Evolutionary conservation across 2,888 invertebrate genomes (phyloP).

Genomic region (Acleris emargana): DNA sequence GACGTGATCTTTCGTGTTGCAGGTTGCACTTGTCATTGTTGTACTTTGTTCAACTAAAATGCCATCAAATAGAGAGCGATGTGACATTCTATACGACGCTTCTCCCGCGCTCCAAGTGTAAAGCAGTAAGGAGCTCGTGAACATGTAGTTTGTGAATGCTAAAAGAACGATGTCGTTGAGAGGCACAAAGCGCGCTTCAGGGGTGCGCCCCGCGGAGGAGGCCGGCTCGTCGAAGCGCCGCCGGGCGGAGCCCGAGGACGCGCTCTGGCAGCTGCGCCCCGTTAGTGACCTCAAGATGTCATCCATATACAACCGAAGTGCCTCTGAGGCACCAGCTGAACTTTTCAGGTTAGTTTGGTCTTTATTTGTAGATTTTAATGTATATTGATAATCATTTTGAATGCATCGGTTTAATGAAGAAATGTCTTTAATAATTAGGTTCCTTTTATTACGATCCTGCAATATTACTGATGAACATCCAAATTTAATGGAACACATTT

Average conservation of each 20-base stretch:
- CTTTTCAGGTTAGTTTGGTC: slow-evolving; percentile 85
- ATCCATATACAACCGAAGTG: slow-evolving; percentile 93
- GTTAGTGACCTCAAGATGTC: slow-evolving; percentile 94
- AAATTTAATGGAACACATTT: no score
- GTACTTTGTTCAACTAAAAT: slow-evolving; percentile 64
- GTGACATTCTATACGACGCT: slow-evolving; percentile 80
- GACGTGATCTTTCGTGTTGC: slow-evolving; percentile 46
- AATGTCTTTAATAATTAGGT: no score
- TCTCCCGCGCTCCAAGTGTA: slow-evolving; percentile 79
- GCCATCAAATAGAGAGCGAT: slow-evolving; percentile 75
- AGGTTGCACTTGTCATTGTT: slow-evolving; percentile 58
- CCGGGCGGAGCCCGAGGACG: slow-evolving; percentile 74
- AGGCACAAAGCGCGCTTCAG: slow-evolving; percentile 77
- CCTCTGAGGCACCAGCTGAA: slow-evolving; percentile 93
- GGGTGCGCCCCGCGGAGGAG: slow-evolving; percentile 69
- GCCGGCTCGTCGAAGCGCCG: slow-evolving; percentile 76
- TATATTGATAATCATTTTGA: no score
- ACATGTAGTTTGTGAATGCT: slow-evolving; percentile 78
- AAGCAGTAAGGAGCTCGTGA: slow-evolving; percentile 72
- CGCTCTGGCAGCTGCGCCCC: slow-evolving; percentile 91
- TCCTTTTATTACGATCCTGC: no score
- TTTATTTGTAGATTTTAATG: not conserved
- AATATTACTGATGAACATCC: no score
- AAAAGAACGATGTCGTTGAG: slow-evolving; percentile 74
- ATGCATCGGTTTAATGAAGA: no score